Evolutionary conservation across 2,888 invertebrate genomes (phyloP), one percentile per base, ranked within the genome.

Genomic region (Panzeria rudis): DNA sequence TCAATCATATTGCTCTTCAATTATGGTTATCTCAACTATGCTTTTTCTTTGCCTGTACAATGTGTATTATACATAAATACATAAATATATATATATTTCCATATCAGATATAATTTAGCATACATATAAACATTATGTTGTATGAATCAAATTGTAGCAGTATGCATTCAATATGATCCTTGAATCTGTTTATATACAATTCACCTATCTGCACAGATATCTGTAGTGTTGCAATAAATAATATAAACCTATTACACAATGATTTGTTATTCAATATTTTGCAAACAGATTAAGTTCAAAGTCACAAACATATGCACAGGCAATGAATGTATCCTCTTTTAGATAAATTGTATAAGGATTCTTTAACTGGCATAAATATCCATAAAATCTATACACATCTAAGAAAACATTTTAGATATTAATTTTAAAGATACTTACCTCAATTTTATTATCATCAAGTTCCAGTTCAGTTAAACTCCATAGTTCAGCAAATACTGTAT

Each of bases 401-500:
- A 5, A 3, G 8, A 1, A 9, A 6, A 59, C 17, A 1, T 11
- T 11, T n/a, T n/a, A 15, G 17, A 35, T 2, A 17, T n/a, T 41
- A 3, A 38, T 20, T 11, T 38, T 17, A 29, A 6, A 29, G 0
- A 13, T 35, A 89, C 92, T 93, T 88, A 93, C 93, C 93, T 93
- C 94, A 89, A 96, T 94, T 87, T 94, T 94, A 90, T 95, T 95
- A 89, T 95, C 94, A 89, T 95, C 95, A 89, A 96, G 92, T 56
- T 95, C 94, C 89, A 96, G 92, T 89, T 96, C 96, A 78, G 94
- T 94, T 47, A 96, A 93, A 89, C 95, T 95, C 93, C 96, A 95
- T 91, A 97, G 93, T 90, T 97, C 97, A 1, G 95, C 95, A 92
- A 97, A 97, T 47, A 95, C 96, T 86, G 95, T 95, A 88, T 96